Evolutionary conservation across 2,113 vertebrate species (phyloP).

Genomic region (Brienomyrus brachyistius): DNA sequence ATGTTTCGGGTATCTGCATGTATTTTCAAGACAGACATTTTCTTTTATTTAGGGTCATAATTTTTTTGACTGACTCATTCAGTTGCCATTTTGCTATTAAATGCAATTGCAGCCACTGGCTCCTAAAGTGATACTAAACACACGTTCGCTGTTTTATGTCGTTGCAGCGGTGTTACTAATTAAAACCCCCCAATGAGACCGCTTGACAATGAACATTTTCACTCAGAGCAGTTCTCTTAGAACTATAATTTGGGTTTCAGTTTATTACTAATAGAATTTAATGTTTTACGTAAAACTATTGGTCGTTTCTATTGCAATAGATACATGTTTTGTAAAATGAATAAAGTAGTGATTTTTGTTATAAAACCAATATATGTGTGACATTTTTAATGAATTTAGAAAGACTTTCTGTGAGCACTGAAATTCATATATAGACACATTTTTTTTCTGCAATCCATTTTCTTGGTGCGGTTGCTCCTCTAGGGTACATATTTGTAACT

Average conservation of each 20-base stretch:
- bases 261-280: background rate
- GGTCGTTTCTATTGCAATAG: background rate
- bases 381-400: background rate
- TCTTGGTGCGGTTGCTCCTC: background rate
- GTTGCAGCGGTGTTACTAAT: background rate
- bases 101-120: background rate
- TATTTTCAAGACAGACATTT: background rate
- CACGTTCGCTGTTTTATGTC: background rate
- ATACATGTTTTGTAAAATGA: background rate
- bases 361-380: background rate
- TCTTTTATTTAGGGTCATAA: background rate
- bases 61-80: background rate
- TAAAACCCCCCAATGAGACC: background rate
- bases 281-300: background rate
- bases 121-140: background rate
- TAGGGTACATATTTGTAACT: background rate
- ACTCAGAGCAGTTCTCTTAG: background rate
- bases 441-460: background rate
- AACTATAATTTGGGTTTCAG: background rate
- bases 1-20: background rate
- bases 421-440: background rate
- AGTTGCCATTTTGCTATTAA: background rate
- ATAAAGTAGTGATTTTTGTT: background rate
- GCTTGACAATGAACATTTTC: background rate
- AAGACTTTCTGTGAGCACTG: background rate